Evolutionary conservation across 2,113 vertebrate genomes (phyloP), one percentile per base, ranked within the genome.

Genomic region (Geococcyx californianus): DNA sequence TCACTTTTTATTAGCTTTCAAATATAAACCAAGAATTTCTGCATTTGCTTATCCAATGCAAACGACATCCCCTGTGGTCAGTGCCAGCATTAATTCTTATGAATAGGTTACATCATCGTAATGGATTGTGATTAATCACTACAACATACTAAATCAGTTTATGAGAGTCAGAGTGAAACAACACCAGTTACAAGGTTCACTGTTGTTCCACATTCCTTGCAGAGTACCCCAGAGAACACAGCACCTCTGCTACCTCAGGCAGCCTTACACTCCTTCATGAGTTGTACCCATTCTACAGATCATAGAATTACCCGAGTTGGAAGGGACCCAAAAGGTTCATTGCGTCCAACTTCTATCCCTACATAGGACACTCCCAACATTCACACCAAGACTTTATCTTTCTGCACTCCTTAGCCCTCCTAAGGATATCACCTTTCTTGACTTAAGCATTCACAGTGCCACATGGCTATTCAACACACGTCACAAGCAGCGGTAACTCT

Each of bases 1-100:
- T 66, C 2, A 62, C 15, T 83, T 89, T 96, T 95, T 93, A 95
- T 93, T 95, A 52, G 56, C 80, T 96, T 86, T 67, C 33, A 87
- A 90, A 56, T 62, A 76, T 15, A 69, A 92, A 73, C 0, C 28
- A 83, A n/a, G 77, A 90, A 84, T 74, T 60, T 88, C 21, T 58
- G 60, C 45, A 85, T 73, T 94, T 88, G 51, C 4, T 87, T 51
- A 76, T 60, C 23, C 36, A 85, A 6, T 5, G 13, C 26, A 91
- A 82, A 85, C 52, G 4, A 69, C 15, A 10, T 77, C 25, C 36
- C 24, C 15, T 51, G 18, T 34, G 17, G 31, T 51, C 55, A 77
- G 24, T 7, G 38, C 25, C 67, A 86, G 54, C 13, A 69, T 68
- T 55, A 79, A 20, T 20, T 78, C 40, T 60, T 47, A 36, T 8